These are phyloP conservation scores for Corythoichthys intestinalis DNA, from an alignment of 2,113 vertebrate species.

Conservation along the genomic window DNA sequence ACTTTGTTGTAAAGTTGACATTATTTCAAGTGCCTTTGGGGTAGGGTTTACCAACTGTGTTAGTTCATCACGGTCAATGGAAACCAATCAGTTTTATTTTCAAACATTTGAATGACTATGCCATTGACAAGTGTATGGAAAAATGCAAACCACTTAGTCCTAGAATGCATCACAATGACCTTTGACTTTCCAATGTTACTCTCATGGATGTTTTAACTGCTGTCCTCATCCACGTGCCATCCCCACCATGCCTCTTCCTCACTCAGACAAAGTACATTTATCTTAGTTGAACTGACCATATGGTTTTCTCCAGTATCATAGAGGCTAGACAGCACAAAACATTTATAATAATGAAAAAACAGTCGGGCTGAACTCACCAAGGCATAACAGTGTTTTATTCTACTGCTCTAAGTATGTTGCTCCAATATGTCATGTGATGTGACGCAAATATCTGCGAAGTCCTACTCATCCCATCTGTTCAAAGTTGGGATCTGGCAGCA, in stretches of 20 bases:
- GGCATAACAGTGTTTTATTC: constrained; percentile 18
- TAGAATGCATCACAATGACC: not conserved
- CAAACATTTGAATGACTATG: too few species aligned
- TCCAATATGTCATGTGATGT: constrained; percentile 41
- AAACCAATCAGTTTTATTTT: too few species aligned
- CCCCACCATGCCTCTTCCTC: not conserved
- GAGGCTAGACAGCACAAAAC: not conserved
- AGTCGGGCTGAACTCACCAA: not conserved
- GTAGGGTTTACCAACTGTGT: too few species aligned
- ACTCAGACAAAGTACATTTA: constrained; percentile 9
- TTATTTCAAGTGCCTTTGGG: too few species aligned
- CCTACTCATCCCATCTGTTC: constrained; percentile 58
- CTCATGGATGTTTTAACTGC: not conserved
- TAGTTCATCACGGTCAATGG: too few species aligned
- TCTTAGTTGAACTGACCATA: constrained; percentile 20
- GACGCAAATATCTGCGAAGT: constrained; percentile 44
- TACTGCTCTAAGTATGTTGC: constrained; percentile 36
- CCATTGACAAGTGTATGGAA: too few species aligned
- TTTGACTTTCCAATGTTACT: not conserved
- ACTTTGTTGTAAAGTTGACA: too few species aligned
- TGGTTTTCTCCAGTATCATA: constrained; percentile 9
- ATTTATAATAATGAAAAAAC: constrained; percentile 7
- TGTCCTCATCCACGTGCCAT: not conserved
- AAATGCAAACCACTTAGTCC: too few species aligned
- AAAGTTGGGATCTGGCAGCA: constrained; percentile 29